These are phyloP conservation scores for Chelon auratus DNA, from an alignment of 2,797 vertebrate species.

Conservation along the genomic window DNA sequence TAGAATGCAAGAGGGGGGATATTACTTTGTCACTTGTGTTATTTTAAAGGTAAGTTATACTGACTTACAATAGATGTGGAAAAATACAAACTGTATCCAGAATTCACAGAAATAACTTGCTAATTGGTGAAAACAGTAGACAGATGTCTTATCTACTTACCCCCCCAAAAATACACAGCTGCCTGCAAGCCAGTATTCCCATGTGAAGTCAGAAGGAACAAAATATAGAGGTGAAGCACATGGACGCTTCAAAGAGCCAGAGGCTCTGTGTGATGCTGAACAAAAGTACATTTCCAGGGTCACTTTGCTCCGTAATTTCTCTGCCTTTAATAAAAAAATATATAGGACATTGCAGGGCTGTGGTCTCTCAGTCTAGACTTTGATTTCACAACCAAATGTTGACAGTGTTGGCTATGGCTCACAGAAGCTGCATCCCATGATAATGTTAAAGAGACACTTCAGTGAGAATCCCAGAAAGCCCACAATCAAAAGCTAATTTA, in stretches of 20 bases:
- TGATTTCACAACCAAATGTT: conserved; percentile 5
- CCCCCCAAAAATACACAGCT: conserved; percentile 7
- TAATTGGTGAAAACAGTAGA: conserved; percentile 28
- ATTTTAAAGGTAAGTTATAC: not conserved
- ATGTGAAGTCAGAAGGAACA: conserved; percentile 55
- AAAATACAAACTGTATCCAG: conserved; percentile 11
- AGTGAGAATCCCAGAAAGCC: conserved; percentile 3
- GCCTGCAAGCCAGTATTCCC: conserved; percentile 26
- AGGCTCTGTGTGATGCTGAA: conserved; percentile 17
- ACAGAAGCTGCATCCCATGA: not conserved
- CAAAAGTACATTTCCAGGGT: conserved; percentile 45
- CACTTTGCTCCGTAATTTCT: conserved; percentile 25
- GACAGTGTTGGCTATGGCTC: conserved; percentile 7
- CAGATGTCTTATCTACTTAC: conserved; percentile 17
- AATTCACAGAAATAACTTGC: not conserved
- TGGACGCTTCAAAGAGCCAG: conserved; percentile 31
- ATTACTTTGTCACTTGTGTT: conserved; percentile 6
- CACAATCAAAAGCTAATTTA: conserved; percentile 1
- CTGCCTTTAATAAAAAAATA: conserved; percentile 21
- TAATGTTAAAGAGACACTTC: conserved; percentile 6
- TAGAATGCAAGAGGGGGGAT: not conserved
- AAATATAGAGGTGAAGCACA: conserved; percentile 37
- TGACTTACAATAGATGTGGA: not conserved
- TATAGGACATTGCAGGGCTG: not conserved
- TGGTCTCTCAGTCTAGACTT: not conserved